Conservation (phyloP, 2,113 vertebrate species). For the Pseudolaguvia tuberculata region DNA sequence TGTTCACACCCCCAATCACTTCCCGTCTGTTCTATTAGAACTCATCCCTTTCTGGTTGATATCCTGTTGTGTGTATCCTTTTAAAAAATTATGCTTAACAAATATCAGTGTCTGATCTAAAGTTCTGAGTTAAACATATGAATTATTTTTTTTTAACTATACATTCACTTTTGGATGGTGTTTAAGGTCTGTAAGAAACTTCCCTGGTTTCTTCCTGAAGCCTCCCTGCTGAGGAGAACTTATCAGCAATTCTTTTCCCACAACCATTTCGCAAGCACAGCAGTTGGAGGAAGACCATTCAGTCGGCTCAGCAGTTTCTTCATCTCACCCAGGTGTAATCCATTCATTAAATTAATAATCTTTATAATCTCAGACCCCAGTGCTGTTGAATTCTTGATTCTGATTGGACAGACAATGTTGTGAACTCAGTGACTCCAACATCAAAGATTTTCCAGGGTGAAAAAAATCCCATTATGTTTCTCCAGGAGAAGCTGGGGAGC, state of each 20-base stretch:
- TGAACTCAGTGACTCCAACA: not conserved
- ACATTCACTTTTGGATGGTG: too few species aligned
- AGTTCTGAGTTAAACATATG: too few species aligned
- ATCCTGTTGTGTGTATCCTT: too few species aligned
- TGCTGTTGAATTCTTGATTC: not conserved
- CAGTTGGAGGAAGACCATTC: not conserved
- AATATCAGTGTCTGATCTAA: too few species aligned
- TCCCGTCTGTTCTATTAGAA: too few species aligned
- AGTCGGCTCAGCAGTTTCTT: slow-evolving; percentile 3
- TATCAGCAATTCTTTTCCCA: slow-evolving; percentile 38
- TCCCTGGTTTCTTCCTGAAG: not conserved
- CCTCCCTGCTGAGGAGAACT: slow-evolving; percentile 32
- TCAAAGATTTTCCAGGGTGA: not conserved
- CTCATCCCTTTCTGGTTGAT: too few species aligned
- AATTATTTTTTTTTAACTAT: too few species aligned
- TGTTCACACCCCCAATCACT: too few species aligned
- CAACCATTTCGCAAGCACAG: slow-evolving; percentile 31
- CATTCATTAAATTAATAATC: not conserved
- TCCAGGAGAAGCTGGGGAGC: not conserved
- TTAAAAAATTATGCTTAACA: too few species aligned
- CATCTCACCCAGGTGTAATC: not conserved
- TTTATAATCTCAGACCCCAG: not conserved
- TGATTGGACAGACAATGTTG: not conserved
- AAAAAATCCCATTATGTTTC: not conserved
- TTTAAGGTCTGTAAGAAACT: not conserved